Conservation (phyloP, 1,140 invertebrate genomes). For the Neodiprion lecontei region DNA sequence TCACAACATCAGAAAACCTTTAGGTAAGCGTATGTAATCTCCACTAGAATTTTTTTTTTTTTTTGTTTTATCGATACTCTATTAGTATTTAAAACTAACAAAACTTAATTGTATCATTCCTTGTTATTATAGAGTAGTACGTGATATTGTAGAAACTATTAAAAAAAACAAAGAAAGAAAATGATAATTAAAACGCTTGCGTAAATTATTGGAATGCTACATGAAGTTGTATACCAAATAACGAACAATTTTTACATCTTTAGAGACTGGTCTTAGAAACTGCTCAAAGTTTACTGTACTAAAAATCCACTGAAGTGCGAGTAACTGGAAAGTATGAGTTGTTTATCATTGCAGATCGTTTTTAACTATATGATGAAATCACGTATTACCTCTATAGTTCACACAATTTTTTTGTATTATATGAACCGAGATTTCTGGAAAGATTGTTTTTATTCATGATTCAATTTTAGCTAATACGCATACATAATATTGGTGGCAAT, state of each 20-base stretch:
- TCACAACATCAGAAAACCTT: constrained; percentile 60
- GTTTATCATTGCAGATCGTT: too few species aligned
- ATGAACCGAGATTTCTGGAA: too few species aligned
- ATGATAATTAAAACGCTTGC: not conserved
- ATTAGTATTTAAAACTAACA: not conserved
- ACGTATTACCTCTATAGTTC: too few species aligned
- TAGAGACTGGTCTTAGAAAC: not conserved
- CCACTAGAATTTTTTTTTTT: not conserved
- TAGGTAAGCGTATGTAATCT: constrained; percentile 52
- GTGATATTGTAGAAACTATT: not conserved
- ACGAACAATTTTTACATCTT: not conserved
- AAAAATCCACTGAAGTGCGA: too few species aligned
- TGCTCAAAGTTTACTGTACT: not conserved
- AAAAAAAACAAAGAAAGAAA: not conserved
- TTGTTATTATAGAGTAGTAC: constrained; percentile 6
- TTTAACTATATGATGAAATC: too few species aligned
- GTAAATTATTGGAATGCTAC: not conserved
- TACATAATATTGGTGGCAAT: too few species aligned
- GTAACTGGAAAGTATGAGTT: too few species aligned
- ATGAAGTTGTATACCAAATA: not conserved
- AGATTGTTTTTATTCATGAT: too few species aligned
- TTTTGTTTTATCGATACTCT: not conserved
- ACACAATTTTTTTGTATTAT: too few species aligned
- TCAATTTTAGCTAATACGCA: too few species aligned
- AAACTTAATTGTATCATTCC: constrained; percentile 16